These are phyloP conservation scores for Tachysurus vachellii DNA, from an alignment of 2,113 vertebrate genomes.

Conservation along the genomic window DNA sequence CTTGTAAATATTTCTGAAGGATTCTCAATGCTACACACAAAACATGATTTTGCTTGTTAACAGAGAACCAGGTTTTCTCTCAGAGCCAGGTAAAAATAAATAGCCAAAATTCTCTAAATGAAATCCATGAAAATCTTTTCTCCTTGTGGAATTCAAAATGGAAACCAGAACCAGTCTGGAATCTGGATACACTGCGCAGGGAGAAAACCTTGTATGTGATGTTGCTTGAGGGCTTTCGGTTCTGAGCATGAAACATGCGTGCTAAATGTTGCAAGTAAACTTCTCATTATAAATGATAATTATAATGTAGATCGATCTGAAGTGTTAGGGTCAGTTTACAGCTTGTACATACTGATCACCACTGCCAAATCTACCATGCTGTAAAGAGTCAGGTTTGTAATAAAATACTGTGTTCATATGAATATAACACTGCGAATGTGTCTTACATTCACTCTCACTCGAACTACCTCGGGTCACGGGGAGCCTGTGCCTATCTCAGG, in stretches of 20 bases:
- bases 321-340: background rate
- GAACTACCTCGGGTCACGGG: too few relatives aligned
- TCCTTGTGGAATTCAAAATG: background rate
- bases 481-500: too few relatives aligned
- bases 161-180: background rate
- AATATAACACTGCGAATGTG: background rate
- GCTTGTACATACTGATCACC: background rate
- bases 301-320: background rate
- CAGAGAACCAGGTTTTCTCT: background rate
- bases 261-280: background rate
- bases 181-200: background rate
- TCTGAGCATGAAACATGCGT: background rate
- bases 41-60: background rate
- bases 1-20: background rate
- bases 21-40: background rate
- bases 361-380: background rate
- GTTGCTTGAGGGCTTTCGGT: background rate
- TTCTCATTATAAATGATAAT: background rate
- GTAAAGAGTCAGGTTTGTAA: background rate
- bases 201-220: background rate
- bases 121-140: background rate
- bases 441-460: too few relatives aligned
- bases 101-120: background rate
- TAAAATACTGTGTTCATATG: background rate
- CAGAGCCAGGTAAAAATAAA: background rate